Conservation (phyloP, 2,888 invertebrate genomes). For the Litoditis marina region DNA sequence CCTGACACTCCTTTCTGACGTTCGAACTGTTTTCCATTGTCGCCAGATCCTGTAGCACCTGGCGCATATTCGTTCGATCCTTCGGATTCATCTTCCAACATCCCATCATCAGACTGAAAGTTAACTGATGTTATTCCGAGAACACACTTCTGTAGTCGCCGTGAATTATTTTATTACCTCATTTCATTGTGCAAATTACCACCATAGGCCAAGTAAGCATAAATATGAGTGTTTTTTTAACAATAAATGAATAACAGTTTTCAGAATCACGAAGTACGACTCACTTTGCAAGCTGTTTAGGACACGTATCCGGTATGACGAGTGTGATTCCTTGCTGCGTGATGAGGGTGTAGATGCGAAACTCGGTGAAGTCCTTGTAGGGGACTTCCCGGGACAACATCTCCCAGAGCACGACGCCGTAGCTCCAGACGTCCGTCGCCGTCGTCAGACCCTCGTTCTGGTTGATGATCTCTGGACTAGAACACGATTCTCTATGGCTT, state of each 20-base stretch:
- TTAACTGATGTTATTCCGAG: background rate
- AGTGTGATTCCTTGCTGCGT: conserved; percentile 48
- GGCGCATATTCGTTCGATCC: conserved; percentile 42
- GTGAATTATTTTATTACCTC: too few relatives aligned
- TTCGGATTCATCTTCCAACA: conserved; percentile 52
- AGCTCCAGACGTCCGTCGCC: conserved; percentile 56
- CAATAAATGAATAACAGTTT: too few relatives aligned
- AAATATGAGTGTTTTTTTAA: too few relatives aligned
- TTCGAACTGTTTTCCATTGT: conserved; percentile 22
- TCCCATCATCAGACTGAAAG: conserved; percentile 39
- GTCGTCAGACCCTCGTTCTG: conserved; percentile 52
- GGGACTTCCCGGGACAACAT: conserved; percentile 46
- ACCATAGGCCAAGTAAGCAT: too few relatives aligned
- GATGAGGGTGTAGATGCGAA: conserved; percentile 52
- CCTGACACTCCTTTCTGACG: conserved; percentile 42
- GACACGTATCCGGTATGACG: conserved; percentile 51
- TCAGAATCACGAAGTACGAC: too few relatives aligned
- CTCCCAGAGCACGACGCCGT: conserved; percentile 55
- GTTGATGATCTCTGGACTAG: conserved; percentile 54
- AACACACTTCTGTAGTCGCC: too few relatives aligned
- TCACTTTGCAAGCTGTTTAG: conserved; percentile 39
- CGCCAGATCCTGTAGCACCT: conserved; percentile 25
- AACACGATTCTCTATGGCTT: background rate
- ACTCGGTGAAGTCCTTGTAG: conserved; percentile 46
- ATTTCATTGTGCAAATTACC: too few relatives aligned